These are phyloP conservation scores for Hyppa rectilinea DNA, from an alignment of 2,888 invertebrate genomes.

Conservation along the genomic window DNA sequence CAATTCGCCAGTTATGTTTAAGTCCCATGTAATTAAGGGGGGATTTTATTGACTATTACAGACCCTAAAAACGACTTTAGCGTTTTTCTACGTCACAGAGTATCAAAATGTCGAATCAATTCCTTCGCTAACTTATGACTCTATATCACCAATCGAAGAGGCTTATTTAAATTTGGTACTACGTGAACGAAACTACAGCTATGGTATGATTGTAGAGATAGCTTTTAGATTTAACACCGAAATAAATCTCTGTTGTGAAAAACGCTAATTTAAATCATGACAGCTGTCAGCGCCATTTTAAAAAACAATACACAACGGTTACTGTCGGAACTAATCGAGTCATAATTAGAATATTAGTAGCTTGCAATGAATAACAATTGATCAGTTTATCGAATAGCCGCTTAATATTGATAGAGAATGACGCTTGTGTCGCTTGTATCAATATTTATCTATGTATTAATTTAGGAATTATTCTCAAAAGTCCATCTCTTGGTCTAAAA, in stretches of 20 bases:
- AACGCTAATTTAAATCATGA: neutral
- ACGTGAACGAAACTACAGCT: neutral
- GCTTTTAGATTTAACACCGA: neutral
- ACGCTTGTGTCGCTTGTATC: neutral
- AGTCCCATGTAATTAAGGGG: neutral
- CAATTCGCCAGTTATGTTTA: neutral
- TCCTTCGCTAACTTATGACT: neutral
- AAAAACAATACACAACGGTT: neutral
- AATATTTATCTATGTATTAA: too few species aligned
- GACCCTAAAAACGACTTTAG: neutral
- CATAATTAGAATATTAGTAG: neutral
- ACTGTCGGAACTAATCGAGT: neutral
- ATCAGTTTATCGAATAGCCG: neutral
- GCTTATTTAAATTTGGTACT: neutral
- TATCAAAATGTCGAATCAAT: neutral
- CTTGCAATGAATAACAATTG: neutral
- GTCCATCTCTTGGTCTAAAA: neutral
- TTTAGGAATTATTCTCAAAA: conserved; percentile 21
- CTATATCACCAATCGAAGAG: neutral
- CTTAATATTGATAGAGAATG: neutral
- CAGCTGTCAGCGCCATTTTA: conserved; percentile 7
- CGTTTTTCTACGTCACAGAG: neutral
- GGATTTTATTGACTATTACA: too few species aligned
- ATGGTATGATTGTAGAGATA: neutral
- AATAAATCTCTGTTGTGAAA: neutral